Evolutionary conservation across 2,113 vertebrate genomes (phyloP), one percentile per base, ranked within the genome.

Genomic region (Platysternon megacephalum): DNA sequence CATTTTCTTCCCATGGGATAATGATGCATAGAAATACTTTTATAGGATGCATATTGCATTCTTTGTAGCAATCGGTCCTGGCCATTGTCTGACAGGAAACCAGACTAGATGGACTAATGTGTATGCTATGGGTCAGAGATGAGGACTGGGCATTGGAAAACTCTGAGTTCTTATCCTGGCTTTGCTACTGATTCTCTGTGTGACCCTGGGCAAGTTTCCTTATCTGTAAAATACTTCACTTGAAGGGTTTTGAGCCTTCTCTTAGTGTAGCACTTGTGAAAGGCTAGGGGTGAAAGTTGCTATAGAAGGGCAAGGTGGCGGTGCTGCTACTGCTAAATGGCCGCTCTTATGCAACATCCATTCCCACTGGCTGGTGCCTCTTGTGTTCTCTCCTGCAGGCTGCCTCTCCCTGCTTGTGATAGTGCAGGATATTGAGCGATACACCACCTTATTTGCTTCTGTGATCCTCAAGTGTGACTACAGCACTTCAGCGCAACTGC

Each of bases 401-500:
- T 98, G 98, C 3, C 84, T 98, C 85, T 98, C 98, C 3, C 96
- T 99, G 76, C 98, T 99, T 97, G 99, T 99, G 96, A 98, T 86
- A 0, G 99, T 99, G 32, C 97, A 99, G 26, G 85, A 99, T 95
- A 56, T 61, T 1, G 91, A 99, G 86, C 98, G 98, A 89, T 98
- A 98, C n/a, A 98, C 99, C 11, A 94, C 98, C 28, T 98, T 99
- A 53, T 99, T 99, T 91, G 98, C 98, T 78, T 98, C 97, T 0
- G 89, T 99, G 22, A 84, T 93, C 55, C 98, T 99, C 49, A 98
- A 97, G 80, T 99, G 99, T 96, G 99, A 99, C 88, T 99, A 98
- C 56, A 98, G 99, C 96, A 99, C 99, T 51, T 99, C 99, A 2
- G 98, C 99, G 1, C 98, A 93, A 94, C 95, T 97, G 72, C 99